Evolutionary conservation across 2,888 invertebrate species (phyloP).

Genomic region (Phengaris alcon): DNA sequence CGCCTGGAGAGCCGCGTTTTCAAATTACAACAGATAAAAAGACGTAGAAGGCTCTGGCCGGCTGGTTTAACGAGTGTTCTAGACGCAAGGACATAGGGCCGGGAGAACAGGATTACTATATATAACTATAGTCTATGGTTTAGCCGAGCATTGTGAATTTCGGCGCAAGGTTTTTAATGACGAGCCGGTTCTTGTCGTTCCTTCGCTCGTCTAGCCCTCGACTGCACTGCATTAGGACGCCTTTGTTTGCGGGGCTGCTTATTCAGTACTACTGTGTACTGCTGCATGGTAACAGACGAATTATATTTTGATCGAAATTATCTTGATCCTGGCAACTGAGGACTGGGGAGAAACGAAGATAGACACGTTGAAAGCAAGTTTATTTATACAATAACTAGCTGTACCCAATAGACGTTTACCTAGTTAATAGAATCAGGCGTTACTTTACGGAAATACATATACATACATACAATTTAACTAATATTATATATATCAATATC

Average conservation of each 20-base stretch:
- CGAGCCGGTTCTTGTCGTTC: slow-evolving; percentile 6
- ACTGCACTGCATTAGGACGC: slow-evolving; percentile 1
- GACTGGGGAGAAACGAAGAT: too few relatives aligned
- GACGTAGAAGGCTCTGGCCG: slow-evolving; percentile 43
- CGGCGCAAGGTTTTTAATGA: slow-evolving; percentile 18
- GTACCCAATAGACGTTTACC: too few relatives aligned
- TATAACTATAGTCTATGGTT: slow-evolving; percentile 38
- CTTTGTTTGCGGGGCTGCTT: background rate
- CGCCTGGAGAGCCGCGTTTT: slow-evolving; percentile 24
- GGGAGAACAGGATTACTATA: slow-evolving; percentile 59
- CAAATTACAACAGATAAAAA: slow-evolving; percentile 30
- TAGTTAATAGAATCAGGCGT: too few relatives aligned
- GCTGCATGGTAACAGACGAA: too few relatives aligned
- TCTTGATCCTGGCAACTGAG: too few relatives aligned
- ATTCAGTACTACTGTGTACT: background rate
- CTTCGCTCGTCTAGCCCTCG: background rate
- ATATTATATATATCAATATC: too few relatives aligned
- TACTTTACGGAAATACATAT: too few relatives aligned
- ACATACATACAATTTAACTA: too few relatives aligned
- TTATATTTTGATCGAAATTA: too few relatives aligned
- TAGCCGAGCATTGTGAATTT: slow-evolving; percentile 18
- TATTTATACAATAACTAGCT: too few relatives aligned
- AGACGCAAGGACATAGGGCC: slow-evolving; percentile 71
- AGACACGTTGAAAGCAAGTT: too few relatives aligned
- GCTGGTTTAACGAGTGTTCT: slow-evolving; percentile 60